phyloP scores from a whole-genome alignment of 2,888 invertebrate genomes.

The Icerya purchasi region DNA sequence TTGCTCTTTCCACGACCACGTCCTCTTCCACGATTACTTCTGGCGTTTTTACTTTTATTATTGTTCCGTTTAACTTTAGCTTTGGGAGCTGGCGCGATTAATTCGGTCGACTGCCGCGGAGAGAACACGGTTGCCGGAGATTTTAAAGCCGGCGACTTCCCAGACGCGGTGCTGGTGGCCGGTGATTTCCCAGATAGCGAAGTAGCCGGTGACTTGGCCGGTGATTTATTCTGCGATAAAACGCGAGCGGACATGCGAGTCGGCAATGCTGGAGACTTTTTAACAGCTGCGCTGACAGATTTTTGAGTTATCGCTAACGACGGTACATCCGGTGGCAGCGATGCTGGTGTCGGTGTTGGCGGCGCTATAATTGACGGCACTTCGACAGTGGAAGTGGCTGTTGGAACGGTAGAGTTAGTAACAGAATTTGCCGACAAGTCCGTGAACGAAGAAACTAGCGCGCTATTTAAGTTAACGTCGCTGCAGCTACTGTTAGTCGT shows the following conservation, averaged over 20 bases:
- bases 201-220: slow-evolving; percentile 12
- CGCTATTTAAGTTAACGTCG: background rate
- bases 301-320: slow-evolving; percentile 16
- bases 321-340: background rate
- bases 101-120: background rate
- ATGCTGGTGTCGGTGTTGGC: background rate
- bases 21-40: slow-evolving; percentile 21
- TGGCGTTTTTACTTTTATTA: slow-evolving; percentile 30
- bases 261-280: slow-evolving; percentile 36
- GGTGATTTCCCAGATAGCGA: slow-evolving; percentile 12
- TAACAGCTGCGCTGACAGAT: slow-evolving; percentile 23
- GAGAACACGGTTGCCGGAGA: too few relatives aligned
- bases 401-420: background rate
- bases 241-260: slow-evolving; percentile 40
- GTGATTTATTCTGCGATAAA: slow-evolving; percentile 29
- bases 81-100: slow-evolving; percentile 10
- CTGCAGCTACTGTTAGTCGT: background rate
- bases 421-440: background rate
- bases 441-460: background rate
- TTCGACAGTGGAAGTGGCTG: background rate
- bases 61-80: slow-evolving; percentile 24
- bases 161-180: slow-evolving; percentile 8
- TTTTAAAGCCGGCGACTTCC: background rate
- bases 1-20: slow-evolving; percentile 26
- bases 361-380: background rate